These are phyloP conservation scores for Vanessa atalanta DNA, from an alignment of 1,140 invertebrate species.

Conservation along the genomic window DNA sequence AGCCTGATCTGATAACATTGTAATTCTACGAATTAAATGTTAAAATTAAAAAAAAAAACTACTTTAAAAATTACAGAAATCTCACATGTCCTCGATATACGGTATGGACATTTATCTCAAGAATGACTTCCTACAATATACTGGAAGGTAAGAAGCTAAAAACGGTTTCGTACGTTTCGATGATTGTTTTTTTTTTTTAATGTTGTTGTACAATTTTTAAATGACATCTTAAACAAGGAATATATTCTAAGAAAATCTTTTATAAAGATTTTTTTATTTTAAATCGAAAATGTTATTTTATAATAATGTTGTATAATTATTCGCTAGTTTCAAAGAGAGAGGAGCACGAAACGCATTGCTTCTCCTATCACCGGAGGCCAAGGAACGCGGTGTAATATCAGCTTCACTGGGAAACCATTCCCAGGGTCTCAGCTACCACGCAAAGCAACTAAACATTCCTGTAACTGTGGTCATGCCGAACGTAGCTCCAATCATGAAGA, in stretches of 20 bases:
- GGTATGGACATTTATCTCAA: conserved; percentile 95
- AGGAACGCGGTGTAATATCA: conserved; percentile 91
- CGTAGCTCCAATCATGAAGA: conserved; percentile 96
- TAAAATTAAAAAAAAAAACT: not conserved
- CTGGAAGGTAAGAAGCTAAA: conserved; percentile 87
- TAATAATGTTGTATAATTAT: not conserved
- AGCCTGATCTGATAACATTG: no score
- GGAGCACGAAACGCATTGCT: conserved; percentile 93
- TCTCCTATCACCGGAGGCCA: conserved; percentile 87
- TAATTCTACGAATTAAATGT: no score
- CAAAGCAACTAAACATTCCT: conserved; percentile 88
- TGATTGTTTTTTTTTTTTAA: no score
- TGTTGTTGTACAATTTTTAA: not conserved
- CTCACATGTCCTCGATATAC: conserved; percentile 87
- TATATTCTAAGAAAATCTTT: no score
- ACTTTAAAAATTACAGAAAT: conserved; percentile 81
- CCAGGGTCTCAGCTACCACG: conserved; percentile 92
- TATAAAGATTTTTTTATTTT: no score
- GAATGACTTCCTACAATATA: conserved; percentile 95
- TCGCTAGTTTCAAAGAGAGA: conserved; percentile 92
- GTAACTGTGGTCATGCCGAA: conserved; percentile 97
- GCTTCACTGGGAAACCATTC: conserved; percentile 97
- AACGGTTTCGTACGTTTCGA: not conserved
- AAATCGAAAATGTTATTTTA: no score
- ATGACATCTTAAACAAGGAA: no score